Evolutionary conservation across 2,797 vertebrate genomes (phyloP).

Genomic region (Adrianichthys oophorus): DNA sequence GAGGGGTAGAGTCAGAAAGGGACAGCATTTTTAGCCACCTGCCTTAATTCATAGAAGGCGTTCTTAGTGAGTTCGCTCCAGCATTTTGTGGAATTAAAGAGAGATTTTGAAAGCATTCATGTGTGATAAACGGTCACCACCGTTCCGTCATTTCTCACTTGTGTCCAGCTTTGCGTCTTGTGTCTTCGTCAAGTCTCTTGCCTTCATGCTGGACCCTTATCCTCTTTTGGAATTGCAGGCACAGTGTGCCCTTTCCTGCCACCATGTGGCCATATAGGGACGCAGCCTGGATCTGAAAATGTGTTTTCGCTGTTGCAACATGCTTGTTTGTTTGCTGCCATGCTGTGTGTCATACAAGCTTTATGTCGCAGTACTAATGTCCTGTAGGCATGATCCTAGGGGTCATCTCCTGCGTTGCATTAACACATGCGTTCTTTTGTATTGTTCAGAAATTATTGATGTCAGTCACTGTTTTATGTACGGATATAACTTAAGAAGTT

Average conservation of each 20-base stretch:
- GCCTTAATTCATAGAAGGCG: constrained; percentile 70
- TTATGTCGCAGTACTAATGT: constrained; percentile 49
- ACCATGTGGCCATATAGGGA: constrained; percentile 40
- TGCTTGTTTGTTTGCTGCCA: constrained; percentile 58
- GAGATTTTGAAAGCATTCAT: constrained; percentile 22
- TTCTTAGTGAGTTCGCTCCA: constrained; percentile 32
- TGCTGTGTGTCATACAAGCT: constrained; percentile 57
- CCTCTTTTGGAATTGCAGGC: constrained; percentile 21
- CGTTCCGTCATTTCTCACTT: constrained; percentile 18
- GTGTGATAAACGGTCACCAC: constrained; percentile 40
- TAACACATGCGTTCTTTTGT: constrained; percentile 35
- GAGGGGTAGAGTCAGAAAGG: constrained; percentile 38
- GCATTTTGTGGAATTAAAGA: constrained; percentile 17
- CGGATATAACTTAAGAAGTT: constrained; percentile 61
- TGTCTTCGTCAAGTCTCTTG: constrained; percentile 5
- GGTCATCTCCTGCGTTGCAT: constrained; percentile 38
- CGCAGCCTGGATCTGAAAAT: constrained; percentile 17
- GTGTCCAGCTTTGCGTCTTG: constrained; percentile 5
- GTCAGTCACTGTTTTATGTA: constrained; percentile 54
- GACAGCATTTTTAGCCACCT: constrained; percentile 69
- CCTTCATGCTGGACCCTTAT: constrained; percentile 39
- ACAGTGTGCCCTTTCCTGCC: constrained; percentile 44
- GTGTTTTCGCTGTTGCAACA: constrained; percentile 39
- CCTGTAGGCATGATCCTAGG: constrained; percentile 22
- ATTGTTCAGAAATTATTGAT: constrained; percentile 43